Percentiles rank a stretch among this genome's conserved stretches.
Evolutionary conservation across 2,888 invertebrate genomes (phyloP).

Genomic region (Apamea sordens): DNA sequence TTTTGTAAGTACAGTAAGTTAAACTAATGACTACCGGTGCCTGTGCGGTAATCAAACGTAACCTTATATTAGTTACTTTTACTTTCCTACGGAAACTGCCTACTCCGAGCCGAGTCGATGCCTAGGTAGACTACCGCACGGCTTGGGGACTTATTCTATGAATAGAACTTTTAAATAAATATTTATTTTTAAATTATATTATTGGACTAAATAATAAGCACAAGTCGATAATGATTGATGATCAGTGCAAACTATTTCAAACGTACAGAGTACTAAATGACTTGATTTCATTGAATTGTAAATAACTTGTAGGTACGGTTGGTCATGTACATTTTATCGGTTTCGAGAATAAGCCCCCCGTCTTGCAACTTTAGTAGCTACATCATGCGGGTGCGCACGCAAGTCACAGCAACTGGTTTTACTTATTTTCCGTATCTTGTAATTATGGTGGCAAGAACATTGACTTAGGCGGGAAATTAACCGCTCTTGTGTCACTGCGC

Average conservation of each 20-base stretch:
- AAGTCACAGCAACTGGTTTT: conserved; percentile 76
- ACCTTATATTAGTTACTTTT: conserved; percentile 71
- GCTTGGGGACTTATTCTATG: conserved; percentile 41
- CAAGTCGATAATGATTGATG: not conserved
- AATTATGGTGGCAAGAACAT: conserved; percentile 76
- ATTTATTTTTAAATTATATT: not conserved
- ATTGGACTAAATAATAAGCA: not conserved
- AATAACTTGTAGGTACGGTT: conserved; percentile 58
- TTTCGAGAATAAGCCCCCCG: conserved; percentile 66
- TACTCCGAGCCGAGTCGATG: conserved; percentile 34
- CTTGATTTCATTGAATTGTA: conserved; percentile 38
- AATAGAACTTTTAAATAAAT: not conserved
- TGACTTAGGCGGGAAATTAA: conserved; percentile 67
- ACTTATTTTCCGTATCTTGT: conserved; percentile 79
- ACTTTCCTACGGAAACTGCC: conserved; percentile 76
- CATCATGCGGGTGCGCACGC: conserved; percentile 71
- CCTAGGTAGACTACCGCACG: conserved; percentile 15
- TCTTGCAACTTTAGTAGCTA: conserved; percentile 70
- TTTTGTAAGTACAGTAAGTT: not conserved
- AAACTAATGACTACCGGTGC: conserved; percentile 36
- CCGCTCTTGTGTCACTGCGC: conserved; percentile 34
- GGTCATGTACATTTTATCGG: conserved; percentile 61
- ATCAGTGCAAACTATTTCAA: not conserved
- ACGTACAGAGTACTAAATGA: too few species aligned
- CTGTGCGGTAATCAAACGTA: conserved; percentile 49